phyloP scores from a whole-genome alignment of 1,140 invertebrate genomes.

The Phymorhynchus buccinoides region DNA sequence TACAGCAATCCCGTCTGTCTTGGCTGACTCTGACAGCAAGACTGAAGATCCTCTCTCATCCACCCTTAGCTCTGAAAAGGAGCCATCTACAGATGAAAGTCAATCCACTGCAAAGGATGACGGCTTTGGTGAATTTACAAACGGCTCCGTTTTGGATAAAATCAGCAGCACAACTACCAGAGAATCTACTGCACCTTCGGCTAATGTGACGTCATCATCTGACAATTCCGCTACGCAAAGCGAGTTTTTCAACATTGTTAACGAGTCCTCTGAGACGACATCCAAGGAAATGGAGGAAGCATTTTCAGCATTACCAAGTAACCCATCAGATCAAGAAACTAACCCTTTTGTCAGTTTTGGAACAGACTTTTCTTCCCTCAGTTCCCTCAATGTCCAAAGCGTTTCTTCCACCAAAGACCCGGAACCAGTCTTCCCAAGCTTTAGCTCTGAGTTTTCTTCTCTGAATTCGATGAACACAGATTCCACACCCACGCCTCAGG shows the following conservation, averaged over 20 bases:
- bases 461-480: background rate
- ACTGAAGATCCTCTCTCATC: background rate
- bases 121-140: constrained; percentile 29
- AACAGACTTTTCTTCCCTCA: constrained; percentile 19
- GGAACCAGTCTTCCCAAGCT: constrained; percentile 10
- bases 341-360: constrained; percentile 9
- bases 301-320: background rate
- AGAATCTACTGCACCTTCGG: background rate
- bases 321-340: background rate
- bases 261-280: background rate
- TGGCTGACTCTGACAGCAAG: background rate
- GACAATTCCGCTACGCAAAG: background rate
- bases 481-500: background rate
- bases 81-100: background rate
- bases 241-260: background rate
- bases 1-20: constrained; percentile 4
- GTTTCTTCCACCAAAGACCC: background rate
- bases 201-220: background rate
- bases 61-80: background rate
- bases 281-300: background rate
- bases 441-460: background rate
- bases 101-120: background rate
- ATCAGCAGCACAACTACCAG: background rate
- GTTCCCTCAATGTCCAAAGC: background rate
- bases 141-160: background rate